Percentiles rank a stretch among this genome's conserved stretches.
Evolutionary conservation across 2,888 invertebrate genomes (phyloP).

Genomic region (Chrysina gloriosa): DNA sequence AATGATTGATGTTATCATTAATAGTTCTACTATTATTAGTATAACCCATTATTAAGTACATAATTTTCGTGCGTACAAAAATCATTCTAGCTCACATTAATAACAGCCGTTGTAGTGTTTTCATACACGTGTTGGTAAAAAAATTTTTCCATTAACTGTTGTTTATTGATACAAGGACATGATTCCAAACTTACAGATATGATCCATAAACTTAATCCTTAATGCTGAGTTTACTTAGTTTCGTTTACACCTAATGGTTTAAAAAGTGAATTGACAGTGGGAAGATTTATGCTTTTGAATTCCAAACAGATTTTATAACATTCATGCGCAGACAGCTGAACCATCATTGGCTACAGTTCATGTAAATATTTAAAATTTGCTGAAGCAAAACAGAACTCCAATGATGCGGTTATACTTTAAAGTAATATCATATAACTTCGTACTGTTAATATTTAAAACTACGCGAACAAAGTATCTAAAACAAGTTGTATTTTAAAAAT

Average conservation of each 20-base stretch:
- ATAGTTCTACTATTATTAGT: too few species aligned
- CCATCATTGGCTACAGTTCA: neutral
- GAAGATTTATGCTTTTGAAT: conserved; percentile 8
- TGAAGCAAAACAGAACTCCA: neutral
- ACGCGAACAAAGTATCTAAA: neutral
- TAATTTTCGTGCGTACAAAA: too few species aligned
- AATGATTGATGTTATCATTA: too few species aligned
- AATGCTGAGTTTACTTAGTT: neutral
- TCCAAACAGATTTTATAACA: neutral
- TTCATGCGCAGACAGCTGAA: conserved; percentile 1
- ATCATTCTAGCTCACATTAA: too few species aligned
- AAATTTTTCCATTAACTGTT: too few species aligned
- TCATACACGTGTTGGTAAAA: too few species aligned
- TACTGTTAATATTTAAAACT: neutral
- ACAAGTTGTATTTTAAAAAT: neutral
- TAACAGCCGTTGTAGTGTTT: too few species aligned
- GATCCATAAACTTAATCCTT: neutral
- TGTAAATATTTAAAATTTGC: conserved; percentile 25
- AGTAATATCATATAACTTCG: neutral
- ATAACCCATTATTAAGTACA: too few species aligned
- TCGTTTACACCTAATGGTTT: neutral
- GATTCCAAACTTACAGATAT: too few species aligned
- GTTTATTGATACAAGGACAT: too few species aligned
- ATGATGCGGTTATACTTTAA: neutral
- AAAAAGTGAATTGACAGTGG: neutral